These are phyloP conservation scores for Mastacembelus armatus DNA, from an alignment of 2,797 vertebrate species.

Conservation along the genomic window DNA sequence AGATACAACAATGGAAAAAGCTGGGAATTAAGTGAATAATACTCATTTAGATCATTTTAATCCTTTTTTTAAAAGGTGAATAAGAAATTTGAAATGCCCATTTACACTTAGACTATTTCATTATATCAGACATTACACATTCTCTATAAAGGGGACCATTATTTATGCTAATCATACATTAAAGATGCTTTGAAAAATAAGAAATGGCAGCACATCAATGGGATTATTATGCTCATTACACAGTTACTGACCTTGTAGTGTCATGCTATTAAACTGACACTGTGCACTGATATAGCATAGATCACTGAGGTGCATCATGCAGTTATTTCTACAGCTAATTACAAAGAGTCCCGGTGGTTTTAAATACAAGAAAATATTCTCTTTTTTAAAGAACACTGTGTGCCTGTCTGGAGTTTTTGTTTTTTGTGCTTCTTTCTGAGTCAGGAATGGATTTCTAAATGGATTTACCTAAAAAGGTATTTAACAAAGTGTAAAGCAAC, in stretches of 20 bases:
- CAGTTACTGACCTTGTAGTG: slow-evolving; percentile 2
- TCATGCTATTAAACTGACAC: slow-evolving; percentile 16
- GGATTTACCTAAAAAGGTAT: neutral
- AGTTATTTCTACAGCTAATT: slow-evolving; percentile 5
- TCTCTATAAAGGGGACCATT: neutral
- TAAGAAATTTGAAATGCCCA: neutral
- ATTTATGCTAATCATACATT: neutral
- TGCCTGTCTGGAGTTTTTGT: neutral
- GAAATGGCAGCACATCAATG: slow-evolving; percentile 1
- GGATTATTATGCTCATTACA: neutral
- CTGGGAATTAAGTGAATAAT: no score
- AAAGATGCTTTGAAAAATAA: slow-evolving; percentile 6
- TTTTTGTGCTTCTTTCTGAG: neutral
- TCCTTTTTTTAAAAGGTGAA: neutral
- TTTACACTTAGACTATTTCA: neutral
- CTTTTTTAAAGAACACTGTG: neutral
- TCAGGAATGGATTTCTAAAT: neutral
- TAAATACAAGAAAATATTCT: neutral
- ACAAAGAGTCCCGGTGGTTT: neutral
- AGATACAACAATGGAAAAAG: neutral
- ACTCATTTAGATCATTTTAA: neutral
- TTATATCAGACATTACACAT: neutral
- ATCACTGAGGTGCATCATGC: slow-evolving; percentile 5
- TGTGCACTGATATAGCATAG: neutral
- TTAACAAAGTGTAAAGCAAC: neutral